phyloP scores from a whole-genome alignment of 1,140 invertebrate genomes.

The Brachionus paranguensis region DNA sequence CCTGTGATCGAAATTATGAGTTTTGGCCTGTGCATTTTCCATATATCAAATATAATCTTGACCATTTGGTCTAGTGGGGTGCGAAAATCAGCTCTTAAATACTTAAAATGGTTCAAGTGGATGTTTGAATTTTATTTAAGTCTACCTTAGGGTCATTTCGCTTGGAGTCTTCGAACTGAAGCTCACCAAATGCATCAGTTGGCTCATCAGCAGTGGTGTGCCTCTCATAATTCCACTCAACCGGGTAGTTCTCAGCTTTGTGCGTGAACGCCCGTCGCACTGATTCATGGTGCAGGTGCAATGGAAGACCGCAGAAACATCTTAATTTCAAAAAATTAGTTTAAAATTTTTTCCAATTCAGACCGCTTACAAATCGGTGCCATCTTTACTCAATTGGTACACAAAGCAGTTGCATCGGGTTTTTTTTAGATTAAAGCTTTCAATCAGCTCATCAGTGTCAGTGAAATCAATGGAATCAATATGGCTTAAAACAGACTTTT shows the following conservation, averaged over 20 bases:
- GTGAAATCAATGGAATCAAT: background rate
- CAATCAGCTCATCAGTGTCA: background rate
- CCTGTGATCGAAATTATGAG: slow-evolving; percentile 57
- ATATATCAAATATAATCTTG: background rate
- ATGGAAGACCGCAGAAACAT: background rate
- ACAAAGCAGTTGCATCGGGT: background rate
- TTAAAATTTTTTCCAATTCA: background rate
- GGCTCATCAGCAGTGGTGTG: background rate
- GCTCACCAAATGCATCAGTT: background rate
- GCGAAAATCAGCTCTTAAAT: background rate
- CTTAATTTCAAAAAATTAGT: background rate
- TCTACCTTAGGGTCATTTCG: background rate
- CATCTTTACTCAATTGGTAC: background rate
- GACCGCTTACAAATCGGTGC: background rate
- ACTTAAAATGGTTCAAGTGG: background rate
- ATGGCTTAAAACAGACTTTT: background rate
- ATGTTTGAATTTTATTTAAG: background rate
- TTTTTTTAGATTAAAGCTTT: background rate
- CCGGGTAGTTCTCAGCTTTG: background rate
- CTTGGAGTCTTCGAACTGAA: background rate
- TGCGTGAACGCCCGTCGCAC: background rate
- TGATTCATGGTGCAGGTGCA: background rate
- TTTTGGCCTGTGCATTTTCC: slow-evolving; percentile 46
- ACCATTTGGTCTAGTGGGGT: background rate
- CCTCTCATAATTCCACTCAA: background rate